These are phyloP conservation scores for Morpho deidamia DNA, from an alignment of 2,888 invertebrate genomes.

Conservation along the genomic window DNA sequence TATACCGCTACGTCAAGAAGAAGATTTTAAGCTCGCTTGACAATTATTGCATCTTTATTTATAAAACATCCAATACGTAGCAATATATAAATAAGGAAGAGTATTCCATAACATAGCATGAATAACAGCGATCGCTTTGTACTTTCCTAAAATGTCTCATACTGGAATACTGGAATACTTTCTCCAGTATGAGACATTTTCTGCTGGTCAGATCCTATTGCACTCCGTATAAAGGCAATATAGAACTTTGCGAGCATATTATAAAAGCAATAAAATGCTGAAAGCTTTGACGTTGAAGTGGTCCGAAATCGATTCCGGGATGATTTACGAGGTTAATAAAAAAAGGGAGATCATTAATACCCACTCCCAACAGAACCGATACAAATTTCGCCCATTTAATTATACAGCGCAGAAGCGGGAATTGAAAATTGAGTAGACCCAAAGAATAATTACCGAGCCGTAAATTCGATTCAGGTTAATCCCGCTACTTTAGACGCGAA, in stretches of 20 bases:
- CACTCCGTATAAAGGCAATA: slow-evolving; percentile 8
- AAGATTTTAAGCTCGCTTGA: too few relatives aligned
- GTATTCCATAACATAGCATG: too few relatives aligned
- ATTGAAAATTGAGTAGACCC: slow-evolving; percentile 26
- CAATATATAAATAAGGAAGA: too few relatives aligned
- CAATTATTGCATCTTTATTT: too few relatives aligned
- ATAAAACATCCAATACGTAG: too few relatives aligned
- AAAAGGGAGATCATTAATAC: slow-evolving; percentile 24
- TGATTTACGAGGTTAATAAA: slow-evolving; percentile 23
- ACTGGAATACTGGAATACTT: too few relatives aligned
- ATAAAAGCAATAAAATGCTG: slow-evolving; percentile 6
- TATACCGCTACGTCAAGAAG: too few relatives aligned
- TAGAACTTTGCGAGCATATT: slow-evolving; percentile 9
- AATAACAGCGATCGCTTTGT: too few relatives aligned
- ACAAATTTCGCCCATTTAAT: slow-evolving; percentile 28
- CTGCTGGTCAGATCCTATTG: too few relatives aligned
- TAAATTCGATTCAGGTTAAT: slow-evolving; percentile 23
- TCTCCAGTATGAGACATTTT: too few relatives aligned
- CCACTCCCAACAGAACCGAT: slow-evolving; percentile 12
- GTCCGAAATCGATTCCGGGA: slow-evolving; percentile 18
- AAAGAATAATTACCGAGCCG: slow-evolving; percentile 25
- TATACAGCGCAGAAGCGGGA: slow-evolving; percentile 22
- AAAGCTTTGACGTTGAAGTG: slow-evolving; percentile 6
- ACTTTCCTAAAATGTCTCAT: too few relatives aligned
- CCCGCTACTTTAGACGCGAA: slow-evolving; percentile 7